Evolutionary conservation across 2,888 invertebrate species (phyloP), one percentile per base, ranked within the genome.

Genomic region (Ashinkailepas kermadecensis): DNA sequence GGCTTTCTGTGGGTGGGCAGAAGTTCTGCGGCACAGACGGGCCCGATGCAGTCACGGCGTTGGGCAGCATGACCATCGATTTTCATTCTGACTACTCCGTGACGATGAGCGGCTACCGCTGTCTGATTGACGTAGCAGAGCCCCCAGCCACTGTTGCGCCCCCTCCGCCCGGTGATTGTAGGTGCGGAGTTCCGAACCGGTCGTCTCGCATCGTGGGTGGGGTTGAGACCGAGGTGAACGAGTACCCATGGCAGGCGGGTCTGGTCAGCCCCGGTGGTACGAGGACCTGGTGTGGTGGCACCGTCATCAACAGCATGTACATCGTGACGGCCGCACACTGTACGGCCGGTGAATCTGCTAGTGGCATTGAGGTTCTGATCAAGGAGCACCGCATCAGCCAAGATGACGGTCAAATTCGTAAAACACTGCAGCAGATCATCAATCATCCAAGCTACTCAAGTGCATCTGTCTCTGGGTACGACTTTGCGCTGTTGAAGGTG

Each of bases 401-500:
- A 2, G 1, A 4, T 23, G 79, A 79, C 58, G 79, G 79, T 13
- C 58, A 79, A 58, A 58, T 58, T 7, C 79, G 79, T 13, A 9
- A 11, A 25, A 79, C 7, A 1, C 6, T 79, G 13, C 7, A 13
- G 23, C 57, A 59, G 57, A 79, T 79, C 58, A 57, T 58, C 58
- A 23, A 79, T 9, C 79, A 79, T 13, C 79, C 79, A 18, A 23
- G 13, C 58, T 79, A 79, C 79, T 23, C n/a, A 1, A n/a, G 23
- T 12, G 58, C 23, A 4, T 23, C 58, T 6, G 11, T 10, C n/a
- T 58, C n/a, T 58, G 79, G 58, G 23, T 23, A 82, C 57, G 82
- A 82, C 78, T 64, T 81, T 39, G 62, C 82, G 18, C 79, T 82
- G 56, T 57, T 82, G 15, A 74, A 78, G 58, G 39, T 82, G 56